A percentile compares a stretch with the other conserved stretches of the same genome.
These are phyloP conservation scores for Equus quagga DNA, from an alignment of 2,113 vertebrate species.

Conservation along the genomic window DNA sequence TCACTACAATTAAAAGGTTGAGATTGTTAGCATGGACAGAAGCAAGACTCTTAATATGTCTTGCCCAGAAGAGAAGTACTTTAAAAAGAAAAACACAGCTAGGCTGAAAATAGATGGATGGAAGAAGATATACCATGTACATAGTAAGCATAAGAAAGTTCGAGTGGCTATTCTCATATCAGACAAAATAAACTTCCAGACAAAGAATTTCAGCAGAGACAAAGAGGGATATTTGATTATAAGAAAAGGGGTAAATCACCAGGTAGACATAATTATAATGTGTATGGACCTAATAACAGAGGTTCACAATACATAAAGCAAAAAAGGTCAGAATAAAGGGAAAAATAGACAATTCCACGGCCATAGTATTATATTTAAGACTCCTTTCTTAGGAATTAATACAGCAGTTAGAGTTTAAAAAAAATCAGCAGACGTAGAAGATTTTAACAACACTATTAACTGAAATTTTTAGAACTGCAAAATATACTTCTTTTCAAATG, in stretches of 20 bases:
- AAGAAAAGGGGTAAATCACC: background rate
- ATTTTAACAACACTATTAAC: background rate
- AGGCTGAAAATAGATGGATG: background rate
- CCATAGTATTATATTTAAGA: background rate
- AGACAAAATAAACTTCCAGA: background rate
- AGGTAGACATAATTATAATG: background rate
- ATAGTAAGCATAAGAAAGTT: background rate
- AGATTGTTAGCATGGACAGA: background rate
- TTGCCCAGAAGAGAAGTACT: background rate
- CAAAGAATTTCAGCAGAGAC: background rate
- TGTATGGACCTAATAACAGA: background rate
- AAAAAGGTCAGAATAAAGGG: constrained; percentile 19
- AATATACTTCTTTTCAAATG: background rate
- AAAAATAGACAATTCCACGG: background rate
- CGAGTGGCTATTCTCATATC: background rate
- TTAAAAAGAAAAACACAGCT: background rate
- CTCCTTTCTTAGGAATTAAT: background rate
- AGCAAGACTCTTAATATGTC: background rate
- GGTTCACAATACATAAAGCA: background rate
- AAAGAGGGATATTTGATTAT: background rate
- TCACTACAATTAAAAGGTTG: background rate
- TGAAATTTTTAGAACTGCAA: background rate
- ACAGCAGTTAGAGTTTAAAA: background rate
- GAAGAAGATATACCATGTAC: background rate
- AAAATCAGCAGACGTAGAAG: background rate